These are phyloP conservation scores for Notospermus geniculatus DNA, from an alignment of 1,140 invertebrate species.

Conservation along the genomic window DNA sequence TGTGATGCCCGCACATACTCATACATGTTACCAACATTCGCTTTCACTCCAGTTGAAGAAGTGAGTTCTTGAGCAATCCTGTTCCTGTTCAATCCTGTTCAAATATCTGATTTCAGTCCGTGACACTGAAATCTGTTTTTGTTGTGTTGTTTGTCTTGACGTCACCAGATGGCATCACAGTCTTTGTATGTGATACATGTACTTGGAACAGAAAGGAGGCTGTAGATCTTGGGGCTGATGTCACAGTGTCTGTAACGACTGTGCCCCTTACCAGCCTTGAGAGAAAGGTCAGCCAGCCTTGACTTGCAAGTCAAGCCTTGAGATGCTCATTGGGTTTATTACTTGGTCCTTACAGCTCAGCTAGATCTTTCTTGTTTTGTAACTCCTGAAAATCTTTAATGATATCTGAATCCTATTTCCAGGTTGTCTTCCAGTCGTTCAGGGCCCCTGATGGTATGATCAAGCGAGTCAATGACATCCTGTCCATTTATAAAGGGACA, in stretches of 20 bases:
- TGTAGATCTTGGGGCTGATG: too few relatives aligned
- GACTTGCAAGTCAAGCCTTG: too few relatives aligned
- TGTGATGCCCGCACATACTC: slow-evolving; percentile 90
- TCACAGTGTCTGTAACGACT: too few relatives aligned
- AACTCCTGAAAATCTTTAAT: neutral
- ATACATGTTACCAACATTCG: slow-evolving; percentile 88
- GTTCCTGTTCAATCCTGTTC: too few relatives aligned
- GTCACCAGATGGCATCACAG: too few relatives aligned
- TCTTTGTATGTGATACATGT: too few relatives aligned
- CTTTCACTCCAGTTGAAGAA: slow-evolving; percentile 70
- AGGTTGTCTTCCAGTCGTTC: slow-evolving; percentile 3
- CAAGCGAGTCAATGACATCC: slow-evolving; percentile 66
- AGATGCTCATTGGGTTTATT: neutral
- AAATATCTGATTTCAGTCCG: too few relatives aligned
- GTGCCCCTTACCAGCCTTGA: too few relatives aligned
- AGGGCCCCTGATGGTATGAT: slow-evolving; percentile 38
- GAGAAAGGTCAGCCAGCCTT: too few relatives aligned
- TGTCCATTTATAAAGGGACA: slow-evolving; percentile 80
- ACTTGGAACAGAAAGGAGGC: too few relatives aligned
- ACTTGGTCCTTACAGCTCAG: neutral
- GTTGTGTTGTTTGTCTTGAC: too few relatives aligned
- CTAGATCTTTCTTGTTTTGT: neutral
- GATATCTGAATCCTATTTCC: neutral
- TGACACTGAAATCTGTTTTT: too few relatives aligned
- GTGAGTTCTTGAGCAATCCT: slow-evolving; percentile 31